phyloP scores from a whole-genome alignment of 2,888 invertebrate species.

The Metopia argyrocephala region DNA sequence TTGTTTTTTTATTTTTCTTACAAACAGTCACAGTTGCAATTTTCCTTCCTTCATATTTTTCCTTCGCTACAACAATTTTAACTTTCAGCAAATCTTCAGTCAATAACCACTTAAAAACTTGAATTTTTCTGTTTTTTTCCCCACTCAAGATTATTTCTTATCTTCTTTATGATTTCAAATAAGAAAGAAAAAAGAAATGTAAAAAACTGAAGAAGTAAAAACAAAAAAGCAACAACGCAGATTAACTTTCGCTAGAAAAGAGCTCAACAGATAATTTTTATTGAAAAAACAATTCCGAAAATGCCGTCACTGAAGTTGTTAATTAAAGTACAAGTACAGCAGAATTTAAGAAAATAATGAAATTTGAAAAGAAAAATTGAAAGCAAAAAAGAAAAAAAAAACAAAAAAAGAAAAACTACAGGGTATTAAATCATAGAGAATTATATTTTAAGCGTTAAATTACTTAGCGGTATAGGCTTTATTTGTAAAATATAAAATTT shows the following conservation, averaged over 20 bases:
- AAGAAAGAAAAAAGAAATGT: neutral
- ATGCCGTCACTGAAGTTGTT: too few relatives aligned
- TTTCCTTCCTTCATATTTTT: neutral
- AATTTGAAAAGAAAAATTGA: too few relatives aligned
- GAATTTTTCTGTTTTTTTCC: neutral
- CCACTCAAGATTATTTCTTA: neutral
- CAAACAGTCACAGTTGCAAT: neutral
- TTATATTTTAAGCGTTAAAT: too few relatives aligned
- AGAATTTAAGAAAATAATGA: too few relatives aligned
- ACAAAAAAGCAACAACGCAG: neutral
- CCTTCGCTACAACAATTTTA: neutral
- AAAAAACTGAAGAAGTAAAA: neutral
- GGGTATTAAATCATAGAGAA: too few relatives aligned
- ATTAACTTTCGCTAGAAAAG: constrained; percentile 45
- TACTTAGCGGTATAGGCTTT: too few relatives aligned
- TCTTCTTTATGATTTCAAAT: neutral
- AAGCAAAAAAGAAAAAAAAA: too few relatives aligned
- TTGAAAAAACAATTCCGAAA: constrained; percentile 18
- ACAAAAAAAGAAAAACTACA: too few relatives aligned
- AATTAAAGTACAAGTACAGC: too few relatives aligned
- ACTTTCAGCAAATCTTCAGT: neutral
- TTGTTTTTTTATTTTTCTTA: neutral
- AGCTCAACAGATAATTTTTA: constrained; percentile 29
- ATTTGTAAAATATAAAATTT: too few relatives aligned
- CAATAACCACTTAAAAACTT: constrained; percentile 35